Percentiles rank a stretch among this genome's conserved stretches.
phyloP scores from a whole-genome alignment of 37 sponge, comb jelly and placozoan genomes.

The Aplysina aerophoba region DNA sequence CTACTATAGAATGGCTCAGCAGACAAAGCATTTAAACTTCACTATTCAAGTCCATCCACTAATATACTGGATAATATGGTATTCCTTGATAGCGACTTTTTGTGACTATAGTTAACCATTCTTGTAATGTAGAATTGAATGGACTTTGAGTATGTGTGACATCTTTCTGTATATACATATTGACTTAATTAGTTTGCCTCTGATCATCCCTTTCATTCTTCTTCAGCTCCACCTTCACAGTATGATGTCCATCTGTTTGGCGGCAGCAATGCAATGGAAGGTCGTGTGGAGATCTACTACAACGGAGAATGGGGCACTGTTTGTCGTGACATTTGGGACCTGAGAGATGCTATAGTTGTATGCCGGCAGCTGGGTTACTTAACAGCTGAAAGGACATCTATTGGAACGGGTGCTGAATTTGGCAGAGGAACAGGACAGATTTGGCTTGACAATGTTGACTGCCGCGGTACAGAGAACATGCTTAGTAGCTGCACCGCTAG shows the following conservation, averaged over 20 bases:
- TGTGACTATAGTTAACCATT: too few relatives aligned
- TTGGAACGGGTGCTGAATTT: not conserved
- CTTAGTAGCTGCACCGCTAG: not conserved
- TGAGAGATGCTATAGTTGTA: not conserved
- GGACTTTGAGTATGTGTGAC: too few relatives aligned
- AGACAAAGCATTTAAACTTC: too few relatives aligned
- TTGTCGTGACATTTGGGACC: not conserved
- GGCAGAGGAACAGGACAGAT: not conserved
- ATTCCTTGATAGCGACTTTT: too few relatives aligned
- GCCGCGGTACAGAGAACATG: slow-evolving; percentile 1
- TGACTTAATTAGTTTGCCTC: too few relatives aligned
- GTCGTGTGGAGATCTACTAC: slow-evolving; percentile 12
- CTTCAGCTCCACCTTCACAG: not conserved
- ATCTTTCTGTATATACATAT: too few relatives aligned
- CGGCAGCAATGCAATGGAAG: not conserved
- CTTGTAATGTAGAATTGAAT: too few relatives aligned
- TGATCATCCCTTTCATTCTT: too few relatives aligned
- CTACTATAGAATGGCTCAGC: too few relatives aligned
- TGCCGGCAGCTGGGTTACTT: not conserved
- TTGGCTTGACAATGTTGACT: slow-evolving; percentile 32
- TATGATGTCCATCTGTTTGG: not conserved
- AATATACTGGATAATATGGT: too few relatives aligned
- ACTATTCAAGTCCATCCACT: too few relatives aligned
- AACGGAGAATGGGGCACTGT: slow-evolving; percentile 12
- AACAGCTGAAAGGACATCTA: not conserved